Conservation (phyloP, 53 echinoderm and acorn worm species). For the Antedon mediterranea region DNA sequence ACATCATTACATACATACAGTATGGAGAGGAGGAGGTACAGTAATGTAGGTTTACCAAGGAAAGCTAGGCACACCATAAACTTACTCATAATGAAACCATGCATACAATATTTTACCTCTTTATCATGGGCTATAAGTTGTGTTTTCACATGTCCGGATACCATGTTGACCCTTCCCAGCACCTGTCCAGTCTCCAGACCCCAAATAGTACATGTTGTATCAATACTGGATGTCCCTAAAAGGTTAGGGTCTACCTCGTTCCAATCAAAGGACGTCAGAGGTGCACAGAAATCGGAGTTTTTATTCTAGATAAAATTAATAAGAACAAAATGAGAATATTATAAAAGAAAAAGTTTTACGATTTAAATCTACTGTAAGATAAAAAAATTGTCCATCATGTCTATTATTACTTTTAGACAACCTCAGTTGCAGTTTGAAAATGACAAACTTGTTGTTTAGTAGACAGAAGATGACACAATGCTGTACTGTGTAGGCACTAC, state of each 20-base stretch:
- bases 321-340: neutral
- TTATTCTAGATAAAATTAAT: slow-evolving; percentile 52
- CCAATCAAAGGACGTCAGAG: slow-evolving; percentile 97
- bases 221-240: slow-evolving; percentile 87
- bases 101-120: slow-evolving; percentile 59
- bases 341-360: too few species aligned
- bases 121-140: slow-evolving; percentile 97
- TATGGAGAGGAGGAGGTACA: neutral
- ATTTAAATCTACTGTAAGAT: too few species aligned
- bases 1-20: neutral
- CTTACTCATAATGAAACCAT: too few species aligned
- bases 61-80: too few species aligned
- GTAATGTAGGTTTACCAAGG: too few species aligned
- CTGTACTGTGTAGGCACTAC: too few species aligned
- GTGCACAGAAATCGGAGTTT: slow-evolving; percentile 96
- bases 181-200: slow-evolving; percentile 90
- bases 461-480: too few species aligned
- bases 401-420: too few species aligned
- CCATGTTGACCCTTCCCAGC: slow-evolving; percentile 85
- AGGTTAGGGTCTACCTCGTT: slow-evolving; percentile 94
- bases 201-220: slow-evolving; percentile 97
- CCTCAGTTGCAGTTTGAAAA: too few species aligned
- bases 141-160: slow-evolving; percentile 90
- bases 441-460: too few species aligned
- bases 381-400: too few species aligned